phyloP scores from a whole-genome alignment of 2,113 vertebrate species.

The Myrmophylax atrothorax region DNA sequence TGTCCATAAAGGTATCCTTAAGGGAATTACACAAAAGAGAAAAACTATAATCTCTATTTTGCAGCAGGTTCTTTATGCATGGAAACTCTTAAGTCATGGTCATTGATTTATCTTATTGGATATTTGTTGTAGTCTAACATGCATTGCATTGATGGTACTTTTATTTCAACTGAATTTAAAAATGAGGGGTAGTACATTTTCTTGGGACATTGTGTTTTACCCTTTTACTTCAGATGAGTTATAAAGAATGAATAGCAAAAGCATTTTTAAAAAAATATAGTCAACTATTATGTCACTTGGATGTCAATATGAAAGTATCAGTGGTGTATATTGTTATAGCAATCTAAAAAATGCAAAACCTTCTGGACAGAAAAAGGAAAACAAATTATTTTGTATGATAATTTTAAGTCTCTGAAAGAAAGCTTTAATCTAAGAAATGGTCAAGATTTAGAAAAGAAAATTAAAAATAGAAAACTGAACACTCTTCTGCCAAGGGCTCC shows the following conservation, averaged over 20 bases:
- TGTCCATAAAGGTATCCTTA: neutral
- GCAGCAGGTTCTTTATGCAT: neutral
- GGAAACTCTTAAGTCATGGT: neutral
- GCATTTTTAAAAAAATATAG: neutral
- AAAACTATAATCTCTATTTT: neutral
- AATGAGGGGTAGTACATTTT: neutral
- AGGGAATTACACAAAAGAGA: neutral
- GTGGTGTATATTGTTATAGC: neutral
- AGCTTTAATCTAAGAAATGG: neutral
- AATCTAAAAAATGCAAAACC: neutral
- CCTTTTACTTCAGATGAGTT: neutral
- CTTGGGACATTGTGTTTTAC: neutral
- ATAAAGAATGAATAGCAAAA: neutral
- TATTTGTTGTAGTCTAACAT: neutral
- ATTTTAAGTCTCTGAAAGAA: neutral
- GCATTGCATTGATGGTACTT: neutral
- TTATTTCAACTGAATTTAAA: neutral
- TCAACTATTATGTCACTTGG: neutral
- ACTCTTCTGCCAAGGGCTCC: neutral
- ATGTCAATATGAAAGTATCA: neutral
- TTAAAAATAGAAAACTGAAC: neutral
- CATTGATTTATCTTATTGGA: neutral
- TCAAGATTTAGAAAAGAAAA: neutral
- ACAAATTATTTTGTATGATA: neutral
- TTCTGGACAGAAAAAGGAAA: neutral